Base-by-base conservation (phyloP, 2,888 invertebrate species). In the Cabera pusaria region DNA sequence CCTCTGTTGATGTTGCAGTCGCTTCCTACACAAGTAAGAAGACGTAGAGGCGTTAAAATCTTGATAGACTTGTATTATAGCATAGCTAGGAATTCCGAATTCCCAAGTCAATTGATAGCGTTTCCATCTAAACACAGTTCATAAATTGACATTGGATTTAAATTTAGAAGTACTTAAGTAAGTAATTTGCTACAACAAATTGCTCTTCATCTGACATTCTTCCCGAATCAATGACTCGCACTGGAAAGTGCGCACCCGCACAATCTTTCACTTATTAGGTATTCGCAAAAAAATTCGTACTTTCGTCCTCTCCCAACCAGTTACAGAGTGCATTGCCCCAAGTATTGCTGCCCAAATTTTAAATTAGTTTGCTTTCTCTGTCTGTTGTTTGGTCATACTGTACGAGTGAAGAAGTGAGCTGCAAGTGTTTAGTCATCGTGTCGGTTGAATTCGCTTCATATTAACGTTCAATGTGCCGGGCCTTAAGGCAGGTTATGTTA, bases 401-500 rank as follows among this genome's bases (percentile, higher is more conserved):
- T 48, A 43, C 6, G 78, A 49, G 62, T 27, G 66, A 85, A 47
- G 52, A 73, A 69, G 72, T 53, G 29, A 53, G 72, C 24, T 45
- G 44, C 46, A 63, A 55, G 35, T 65, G 72, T 71, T 78, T 77
- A 76, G 77, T 77, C 75, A 75, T 60, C 61, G 66, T 19, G 32
- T 41, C 57, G 59, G 65, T 62, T 68, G 63, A 72, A 75, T 75
- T 72, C 70, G 64, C 64, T 61, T 69, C 56, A 64, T 75, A 78
- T 73, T 79, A 72, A 69, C 65, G 72, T 64, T 68, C 78, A 86
- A 83, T 75, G 68, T 62, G 60, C 67, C 59, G 64, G 62, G 71
- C 65, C 76, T 87, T 87, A 85, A 83, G 87, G 87, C 82, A 87
- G 87, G 87, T 87, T 84, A 81, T 79, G 85, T 84, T 83, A 78